These are phyloP conservation scores for Ctena decussata DNA, from an alignment of 2,888 invertebrate species.

Conservation along the genomic window DNA sequence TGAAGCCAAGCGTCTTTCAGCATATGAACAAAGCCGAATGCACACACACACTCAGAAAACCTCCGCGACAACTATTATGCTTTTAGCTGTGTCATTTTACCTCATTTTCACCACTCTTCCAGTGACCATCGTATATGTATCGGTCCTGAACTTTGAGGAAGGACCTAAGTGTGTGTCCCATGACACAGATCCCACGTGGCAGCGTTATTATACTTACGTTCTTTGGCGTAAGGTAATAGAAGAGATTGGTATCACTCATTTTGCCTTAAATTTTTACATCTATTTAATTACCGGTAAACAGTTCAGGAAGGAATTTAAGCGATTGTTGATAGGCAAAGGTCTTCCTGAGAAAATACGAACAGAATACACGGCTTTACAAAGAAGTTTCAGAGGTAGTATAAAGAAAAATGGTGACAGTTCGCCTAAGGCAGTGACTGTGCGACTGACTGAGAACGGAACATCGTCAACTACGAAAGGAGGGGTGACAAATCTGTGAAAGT, in stretches of 20 bases:
- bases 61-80: conserved; percentile 85
- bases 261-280: conserved; percentile 86
- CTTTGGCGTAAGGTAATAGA: conserved; percentile 77
- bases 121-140: conserved; percentile 81
- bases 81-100: conserved; percentile 85
- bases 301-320: conserved; percentile 83
- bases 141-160: conserved; percentile 75
- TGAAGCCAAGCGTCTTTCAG: conserved; percentile 80
- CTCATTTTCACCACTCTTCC: conserved; percentile 85
- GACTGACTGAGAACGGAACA: conserved; percentile 63
- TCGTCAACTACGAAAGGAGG: background rate
- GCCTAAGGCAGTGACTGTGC: conserved; percentile 34
- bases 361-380: conserved; percentile 75
- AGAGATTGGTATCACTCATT: conserved; percentile 85
- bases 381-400: conserved; percentile 63
- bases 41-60: conserved; percentile 66
- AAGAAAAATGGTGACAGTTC: conserved; percentile 37
- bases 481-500: background rate
- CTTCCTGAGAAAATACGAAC: conserved; percentile 68
- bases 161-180: conserved; percentile 63
- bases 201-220: conserved; percentile 76
- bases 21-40: conserved; percentile 72
- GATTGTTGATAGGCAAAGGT: conserved; percentile 67
- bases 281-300: conserved; percentile 85
- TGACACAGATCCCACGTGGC: conserved; percentile 75